Evolutionary conservation across 2,888 invertebrate species (phyloP), one percentile per base, ranked within the genome.

Genomic region (Melanargia galathea): DNA sequence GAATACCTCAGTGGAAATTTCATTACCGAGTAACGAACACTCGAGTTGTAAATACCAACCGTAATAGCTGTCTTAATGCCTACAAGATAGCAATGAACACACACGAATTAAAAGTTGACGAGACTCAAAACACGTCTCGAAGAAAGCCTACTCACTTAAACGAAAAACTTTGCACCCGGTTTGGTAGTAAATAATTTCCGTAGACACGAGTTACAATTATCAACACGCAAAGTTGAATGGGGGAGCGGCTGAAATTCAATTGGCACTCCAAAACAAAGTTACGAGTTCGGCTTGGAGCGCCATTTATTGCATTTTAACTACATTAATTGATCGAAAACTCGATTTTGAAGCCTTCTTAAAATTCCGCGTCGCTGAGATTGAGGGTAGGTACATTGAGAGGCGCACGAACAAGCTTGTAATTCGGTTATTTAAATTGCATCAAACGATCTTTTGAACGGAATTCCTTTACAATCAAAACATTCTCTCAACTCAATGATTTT

Each of bases 291-390:
- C 75, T 74, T 75, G 73, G 77, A 72, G 74, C 80, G 78, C 79
- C 82, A 84, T 86, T 87, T 87, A 87, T 86, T 84, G 86, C 84
- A 84, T 86, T 84, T 83, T 86, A 86, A 87, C 83, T 80, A 83
- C 77, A 82, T 79, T 87, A 87, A 88, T 86, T 85, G 81, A 86
- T 83, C 72, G 84, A 64, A 64, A 69, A 69, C 78, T 84, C 80
- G 73, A 82, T 82, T 84, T 80, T 70, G 73, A 67, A 24, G 45
- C 71, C 74, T 75, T 72, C 75, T 76, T 70, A 72, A 78, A 80
- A 76, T 76, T 77, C 75, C 71, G 67, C 72, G 66, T 64, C 70
- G 68, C 64, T 67, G 65, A 73, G 72, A 78, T 73, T 71, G 70
- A 33, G 49, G 56, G 56, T 22, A 56, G 56, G 56, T 22, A 56